Evolutionary conservation across 2,797 vertebrate species (phyloP).

Genomic region (Alfaro cultratus): DNA sequence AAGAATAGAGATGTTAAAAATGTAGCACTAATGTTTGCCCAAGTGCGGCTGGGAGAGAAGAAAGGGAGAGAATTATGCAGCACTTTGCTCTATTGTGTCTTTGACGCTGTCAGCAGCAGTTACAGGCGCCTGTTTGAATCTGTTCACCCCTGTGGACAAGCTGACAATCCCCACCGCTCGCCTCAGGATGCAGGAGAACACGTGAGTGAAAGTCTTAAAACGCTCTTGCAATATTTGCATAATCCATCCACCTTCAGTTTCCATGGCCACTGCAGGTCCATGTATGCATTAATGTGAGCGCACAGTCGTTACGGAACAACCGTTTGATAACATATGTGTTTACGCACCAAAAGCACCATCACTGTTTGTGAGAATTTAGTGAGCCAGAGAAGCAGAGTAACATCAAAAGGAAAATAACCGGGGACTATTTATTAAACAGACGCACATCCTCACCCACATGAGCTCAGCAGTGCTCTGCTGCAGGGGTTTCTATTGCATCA

Average conservation of each 20-base stretch:
- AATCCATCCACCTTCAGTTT: constrained; percentile 26
- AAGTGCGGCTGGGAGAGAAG: constrained; percentile 40
- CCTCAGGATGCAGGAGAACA: constrained; percentile 27
- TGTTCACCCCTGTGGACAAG: constrained; percentile 31
- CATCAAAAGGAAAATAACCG: constrained; percentile 58
- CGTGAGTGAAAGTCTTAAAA: constrained; percentile 21
- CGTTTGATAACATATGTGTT: constrained; percentile 38
- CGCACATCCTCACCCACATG: constrained; percentile 31
- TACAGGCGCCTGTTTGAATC: constrained; percentile 40
- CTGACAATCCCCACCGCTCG: constrained; percentile 25
- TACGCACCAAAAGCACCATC: constrained; percentile 27
- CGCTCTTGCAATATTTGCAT: constrained; percentile 10
- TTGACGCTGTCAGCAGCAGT: constrained; percentile 36
- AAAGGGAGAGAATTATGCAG: constrained; percentile 50
- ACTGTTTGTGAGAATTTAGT: constrained; percentile 42
- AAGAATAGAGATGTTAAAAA: constrained; percentile 39
- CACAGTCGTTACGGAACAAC: constrained; percentile 1
- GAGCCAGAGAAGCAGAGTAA: constrained; percentile 47
- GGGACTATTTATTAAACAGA: constrained; percentile 57
- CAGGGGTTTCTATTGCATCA: constrained; percentile 71
- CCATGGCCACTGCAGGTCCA: constrained; percentile 30
- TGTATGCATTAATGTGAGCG: constrained; percentile 4
- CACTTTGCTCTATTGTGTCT: constrained; percentile 45
- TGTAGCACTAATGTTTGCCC: constrained; percentile 55
- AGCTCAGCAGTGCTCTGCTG: constrained; percentile 54